Evolutionary conservation across 2,888 invertebrate species (phyloP).

Genomic region (Glyphotaelius pellucidus): DNA sequence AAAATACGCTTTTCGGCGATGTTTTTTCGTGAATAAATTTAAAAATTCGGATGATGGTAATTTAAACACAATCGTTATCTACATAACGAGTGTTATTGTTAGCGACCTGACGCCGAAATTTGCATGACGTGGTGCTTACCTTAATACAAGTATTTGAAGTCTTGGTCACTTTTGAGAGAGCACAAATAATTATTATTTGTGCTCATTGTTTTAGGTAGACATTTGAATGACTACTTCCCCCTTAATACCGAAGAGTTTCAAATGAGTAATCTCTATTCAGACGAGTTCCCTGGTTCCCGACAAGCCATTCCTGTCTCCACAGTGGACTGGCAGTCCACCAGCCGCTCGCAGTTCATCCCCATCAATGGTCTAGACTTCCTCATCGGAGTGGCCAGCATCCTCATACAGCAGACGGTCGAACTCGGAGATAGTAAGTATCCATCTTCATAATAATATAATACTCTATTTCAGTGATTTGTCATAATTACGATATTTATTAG

Average conservation of each 20-base stretch:
- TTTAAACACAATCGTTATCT: no score
- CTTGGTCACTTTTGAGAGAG: background rate
- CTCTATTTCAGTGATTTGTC: background rate
- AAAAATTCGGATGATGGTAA: no score
- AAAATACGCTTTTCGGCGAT: no score
- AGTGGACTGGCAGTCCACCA: conserved; percentile 79
- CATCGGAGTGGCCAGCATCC: conserved; percentile 81
- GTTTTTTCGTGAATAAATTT: no score
- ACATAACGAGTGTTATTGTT: no score
- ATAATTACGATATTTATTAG: no score
- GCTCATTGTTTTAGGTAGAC: conserved; percentile 61
- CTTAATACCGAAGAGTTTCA: conserved; percentile 61
- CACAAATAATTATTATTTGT: conserved; percentile 47
- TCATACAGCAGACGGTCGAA: conserved; percentile 89
- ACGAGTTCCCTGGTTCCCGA: conserved; percentile 69
- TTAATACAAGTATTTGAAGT: background rate
- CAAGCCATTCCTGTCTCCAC: conserved; percentile 80
- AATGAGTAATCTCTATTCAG: conserved; percentile 60
- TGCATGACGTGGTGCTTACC: no score
- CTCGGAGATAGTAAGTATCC: conserved; percentile 82
- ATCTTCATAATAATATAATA: background rate
- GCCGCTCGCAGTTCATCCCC: conserved; percentile 80
- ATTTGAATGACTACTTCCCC: conserved; percentile 45
- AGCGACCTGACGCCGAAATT: no score
- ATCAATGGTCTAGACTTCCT: conserved; percentile 85